Evolutionary conservation across 2,113 vertebrate species (phyloP).

Genomic region (Tiliqua scincoides): DNA sequence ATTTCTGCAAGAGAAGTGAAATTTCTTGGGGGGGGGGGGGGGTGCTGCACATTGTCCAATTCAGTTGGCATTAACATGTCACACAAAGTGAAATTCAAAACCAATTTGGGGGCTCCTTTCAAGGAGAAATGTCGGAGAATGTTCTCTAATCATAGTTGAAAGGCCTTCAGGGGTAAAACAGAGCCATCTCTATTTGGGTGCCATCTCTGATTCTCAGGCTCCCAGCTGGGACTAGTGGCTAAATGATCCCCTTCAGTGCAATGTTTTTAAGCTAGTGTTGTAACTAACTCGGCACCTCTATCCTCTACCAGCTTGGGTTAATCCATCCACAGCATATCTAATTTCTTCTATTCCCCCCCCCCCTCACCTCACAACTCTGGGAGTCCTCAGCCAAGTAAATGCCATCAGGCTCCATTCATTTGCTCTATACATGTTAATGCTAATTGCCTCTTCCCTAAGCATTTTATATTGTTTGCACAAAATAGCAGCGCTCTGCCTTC

Average conservation of each 20-base stretch:
- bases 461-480: constrained; percentile 77
- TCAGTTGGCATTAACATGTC: no score
- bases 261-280: constrained; percentile 42
- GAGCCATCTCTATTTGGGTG: no score
- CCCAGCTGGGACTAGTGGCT: no score
- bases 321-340: constrained; percentile 60
- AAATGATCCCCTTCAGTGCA: background rate
- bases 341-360: constrained; percentile 28
- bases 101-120: no score
- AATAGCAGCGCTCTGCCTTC: constrained; percentile 73
- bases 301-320: constrained; percentile 46
- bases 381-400: constrained; percentile 72
- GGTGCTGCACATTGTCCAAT: no score
- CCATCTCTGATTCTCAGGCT: no score
- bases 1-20: no score
- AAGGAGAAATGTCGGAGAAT: no score
- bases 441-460: constrained; percentile 76
- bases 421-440: constrained; percentile 70
- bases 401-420: constrained; percentile 77
- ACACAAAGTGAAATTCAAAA: no score
- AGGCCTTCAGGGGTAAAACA: no score
- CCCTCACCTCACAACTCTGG: constrained; percentile 65
- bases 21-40: no score
- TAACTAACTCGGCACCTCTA: constrained; percentile 35
- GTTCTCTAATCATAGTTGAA: no score